Conservation (phyloP, 2,113 vertebrate genomes). For the Lagopus muta region DNA sequence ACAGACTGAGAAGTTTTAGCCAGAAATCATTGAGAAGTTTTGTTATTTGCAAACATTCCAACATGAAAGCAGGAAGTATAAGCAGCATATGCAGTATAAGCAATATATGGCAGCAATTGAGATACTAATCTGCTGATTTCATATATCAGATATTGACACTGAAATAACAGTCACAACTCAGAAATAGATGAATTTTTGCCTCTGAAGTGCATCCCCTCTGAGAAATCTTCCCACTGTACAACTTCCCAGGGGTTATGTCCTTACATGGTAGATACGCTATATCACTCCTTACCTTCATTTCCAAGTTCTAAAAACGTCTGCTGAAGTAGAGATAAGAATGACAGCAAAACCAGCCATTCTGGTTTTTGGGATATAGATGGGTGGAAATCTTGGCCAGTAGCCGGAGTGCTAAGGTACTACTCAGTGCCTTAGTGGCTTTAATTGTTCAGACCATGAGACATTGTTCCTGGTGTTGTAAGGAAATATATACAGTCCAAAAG, state of each 20-base stretch:
- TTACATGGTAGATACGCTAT: not conserved
- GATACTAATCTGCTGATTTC: not conserved
- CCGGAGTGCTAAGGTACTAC: not conserved
- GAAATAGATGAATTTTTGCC: not conserved
- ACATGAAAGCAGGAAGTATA: not conserved
- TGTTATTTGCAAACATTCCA: not conserved
- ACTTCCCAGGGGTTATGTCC: not conserved
- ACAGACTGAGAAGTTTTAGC: not conserved
- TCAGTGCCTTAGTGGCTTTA: not conserved
- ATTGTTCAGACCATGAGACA: not conserved
- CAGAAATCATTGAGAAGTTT: not conserved
- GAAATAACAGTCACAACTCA: not conserved
- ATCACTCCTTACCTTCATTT: not conserved
- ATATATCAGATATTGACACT: not conserved
- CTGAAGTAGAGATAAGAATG: not conserved
- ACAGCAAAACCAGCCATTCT: not conserved
- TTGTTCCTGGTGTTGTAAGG: not conserved
- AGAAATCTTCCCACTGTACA: not conserved
- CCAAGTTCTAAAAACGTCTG: not conserved
- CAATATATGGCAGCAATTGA: not conserved
- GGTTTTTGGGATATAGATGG: not conserved
- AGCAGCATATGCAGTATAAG: not conserved
- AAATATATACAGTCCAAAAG: not conserved
- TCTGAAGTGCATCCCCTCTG: not conserved
- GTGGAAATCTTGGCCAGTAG: not conserved